Evolutionary conservation across 2,888 invertebrate species (phyloP), one percentile per base, ranked within the genome.

Genomic region (Drosophila tripunctata): DNA sequence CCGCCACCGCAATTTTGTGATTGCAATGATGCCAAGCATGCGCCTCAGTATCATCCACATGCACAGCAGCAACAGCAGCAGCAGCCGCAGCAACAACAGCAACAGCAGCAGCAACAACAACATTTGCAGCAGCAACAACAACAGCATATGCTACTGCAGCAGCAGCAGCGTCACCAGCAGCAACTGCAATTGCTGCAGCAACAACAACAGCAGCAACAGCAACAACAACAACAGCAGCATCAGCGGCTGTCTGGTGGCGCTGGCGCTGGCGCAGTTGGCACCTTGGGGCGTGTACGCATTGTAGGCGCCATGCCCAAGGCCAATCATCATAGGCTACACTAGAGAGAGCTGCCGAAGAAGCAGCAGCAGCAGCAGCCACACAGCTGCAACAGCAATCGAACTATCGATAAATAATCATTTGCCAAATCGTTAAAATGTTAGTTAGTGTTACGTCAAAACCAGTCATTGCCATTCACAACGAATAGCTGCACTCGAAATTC

Each of bases 1-100:
- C 97, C 97, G 33, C 97, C 97, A 31, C 97, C 97, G 33, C 97
- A 97, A 92, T 97, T 97, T 92, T 96, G 96, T 91, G 97, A 97
- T 92, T 91, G 91, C 76, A 93, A 93, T 75, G 93, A 93, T 79
- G 92, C 92, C 38, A 91, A 91, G 73, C 91, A 91, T 67, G 75
- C 87, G 55, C 89, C 90, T 31, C 89, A 87, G 66, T 65, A 69
- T 75, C 75, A 67, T 47, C 74, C 73, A 41, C 81, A 78, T 81
- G 79, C 92, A 81, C 67, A 70, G 8, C 77, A 72, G 0, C 78
- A 73, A 6, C 75, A 77, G 4, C 78, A 76, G 4, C 86, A 85
- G 15, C 87, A 75, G 6, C 83, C 75, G 4, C 77, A 78, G 1
- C 80, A 75, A 5, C 82, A 78, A 7, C 74, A 78, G 2, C 78